A percentile compares a stretch with the other conserved stretches of the same genome.
Evolutionary conservation across 2,113 vertebrate genomes (phyloP).

Genomic region (Thinocorus orbignyianus): DNA sequence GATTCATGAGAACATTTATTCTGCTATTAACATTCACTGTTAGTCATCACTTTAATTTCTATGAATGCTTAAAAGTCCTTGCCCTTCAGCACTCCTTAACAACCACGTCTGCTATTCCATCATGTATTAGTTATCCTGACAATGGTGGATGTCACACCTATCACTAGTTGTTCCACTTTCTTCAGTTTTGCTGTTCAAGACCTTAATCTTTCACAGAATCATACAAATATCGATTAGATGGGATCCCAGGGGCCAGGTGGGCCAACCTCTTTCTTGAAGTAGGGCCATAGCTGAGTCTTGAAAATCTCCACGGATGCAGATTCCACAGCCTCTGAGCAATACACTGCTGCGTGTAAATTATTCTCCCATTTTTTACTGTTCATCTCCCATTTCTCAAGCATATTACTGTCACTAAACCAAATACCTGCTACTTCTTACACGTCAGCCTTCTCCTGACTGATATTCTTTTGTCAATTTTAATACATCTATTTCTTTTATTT

Average conservation of each 20-base stretch:
- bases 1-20: background rate
- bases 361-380: background rate
- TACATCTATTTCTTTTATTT: background rate
- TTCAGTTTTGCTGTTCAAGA: background rate
- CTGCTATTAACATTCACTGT: background rate
- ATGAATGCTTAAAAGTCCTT: background rate
- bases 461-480: background rate
- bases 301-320: background rate
- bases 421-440: background rate
- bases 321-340: background rate
- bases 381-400: background rate
- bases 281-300: background rate
- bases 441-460: background rate
- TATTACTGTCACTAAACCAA: background rate
- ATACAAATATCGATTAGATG: background rate
- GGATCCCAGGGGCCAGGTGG: background rate
- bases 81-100: background rate
- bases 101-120: background rate
- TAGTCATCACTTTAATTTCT: background rate
- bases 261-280: background rate
- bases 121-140: background rate
- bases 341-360: background rate
- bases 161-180: background rate
- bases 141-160: background rate
- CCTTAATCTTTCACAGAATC: background rate